Evolutionary conservation across 2,888 invertebrate genomes (phyloP).

Genomic region (Dynastes hyllus): DNA sequence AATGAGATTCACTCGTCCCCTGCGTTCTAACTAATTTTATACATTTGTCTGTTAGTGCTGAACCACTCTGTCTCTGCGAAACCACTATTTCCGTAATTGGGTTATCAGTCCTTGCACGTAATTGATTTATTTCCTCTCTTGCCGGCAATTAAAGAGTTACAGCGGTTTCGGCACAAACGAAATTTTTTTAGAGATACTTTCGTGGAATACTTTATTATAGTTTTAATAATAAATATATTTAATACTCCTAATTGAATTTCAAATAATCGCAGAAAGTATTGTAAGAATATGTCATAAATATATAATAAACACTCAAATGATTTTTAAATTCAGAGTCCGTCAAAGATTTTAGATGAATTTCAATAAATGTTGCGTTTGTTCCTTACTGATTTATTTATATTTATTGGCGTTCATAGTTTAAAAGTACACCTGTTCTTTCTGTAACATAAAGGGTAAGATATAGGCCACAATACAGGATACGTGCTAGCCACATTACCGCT

Average conservation of each 20-base stretch:
- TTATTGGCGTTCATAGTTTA: too few relatives aligned
- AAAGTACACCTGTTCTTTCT: too few relatives aligned
- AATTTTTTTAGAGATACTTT: slow-evolving; percentile 53
- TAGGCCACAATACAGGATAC: too few relatives aligned
- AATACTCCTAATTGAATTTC: background rate
- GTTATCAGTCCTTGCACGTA: slow-evolving; percentile 66
- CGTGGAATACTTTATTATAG: background rate
- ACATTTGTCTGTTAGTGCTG: slow-evolving; percentile 57
- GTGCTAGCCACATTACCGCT: too few relatives aligned
- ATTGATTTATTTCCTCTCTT: slow-evolving; percentile 65
- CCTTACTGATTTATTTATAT: too few relatives aligned
- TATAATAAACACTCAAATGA: too few relatives aligned
- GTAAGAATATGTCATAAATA: too few relatives aligned
- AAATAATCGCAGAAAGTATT: background rate
- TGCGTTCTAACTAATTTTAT: slow-evolving; percentile 56
- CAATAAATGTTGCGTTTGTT: too few relatives aligned
- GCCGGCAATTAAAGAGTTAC: slow-evolving; percentile 58
- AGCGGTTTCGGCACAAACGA: slow-evolving; percentile 29
- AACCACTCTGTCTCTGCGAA: slow-evolving; percentile 52
- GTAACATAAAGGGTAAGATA: too few relatives aligned
- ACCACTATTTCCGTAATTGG: slow-evolving; percentile 57
- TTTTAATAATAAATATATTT: background rate
- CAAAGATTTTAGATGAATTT: too few relatives aligned
- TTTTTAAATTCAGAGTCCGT: too few relatives aligned
- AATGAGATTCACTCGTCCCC: slow-evolving; percentile 53